phyloP scores from a whole-genome alignment of 2,113 vertebrate species.

The Pristiophorus japonicus region DNA sequence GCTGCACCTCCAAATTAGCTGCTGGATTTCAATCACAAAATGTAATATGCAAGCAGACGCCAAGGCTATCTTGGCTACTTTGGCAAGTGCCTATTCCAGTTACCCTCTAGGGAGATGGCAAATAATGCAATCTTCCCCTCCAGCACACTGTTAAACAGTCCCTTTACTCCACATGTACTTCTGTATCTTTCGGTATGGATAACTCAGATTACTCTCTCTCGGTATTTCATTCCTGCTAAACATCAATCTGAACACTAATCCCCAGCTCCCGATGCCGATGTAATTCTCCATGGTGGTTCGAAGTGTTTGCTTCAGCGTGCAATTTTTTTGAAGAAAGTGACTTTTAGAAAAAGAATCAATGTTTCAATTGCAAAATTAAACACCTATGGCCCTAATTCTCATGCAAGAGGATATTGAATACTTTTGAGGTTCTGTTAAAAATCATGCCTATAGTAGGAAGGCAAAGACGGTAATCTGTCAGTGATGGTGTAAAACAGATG shows the following conservation, averaged over 20 bases:
- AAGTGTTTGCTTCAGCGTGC: not conserved
- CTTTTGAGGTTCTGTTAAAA: not conserved
- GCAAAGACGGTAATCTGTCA: not conserved
- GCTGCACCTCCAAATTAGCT: not conserved
- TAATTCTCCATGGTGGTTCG: not conserved
- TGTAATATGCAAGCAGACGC: not conserved
- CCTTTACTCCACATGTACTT: not conserved
- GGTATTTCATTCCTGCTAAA: not conserved
- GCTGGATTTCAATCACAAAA: not conserved
- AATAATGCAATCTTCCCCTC: slow-evolving; percentile 10
- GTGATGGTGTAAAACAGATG: no score
- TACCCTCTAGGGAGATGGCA: not conserved
- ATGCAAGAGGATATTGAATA: not conserved
- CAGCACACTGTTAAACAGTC: not conserved
- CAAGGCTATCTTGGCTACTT: not conserved
- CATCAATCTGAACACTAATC: not conserved
- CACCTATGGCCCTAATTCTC: not conserved
- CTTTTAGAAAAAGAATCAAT: not conserved
- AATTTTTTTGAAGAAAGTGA: not conserved
- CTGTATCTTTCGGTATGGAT: not conserved
- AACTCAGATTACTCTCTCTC: not conserved
- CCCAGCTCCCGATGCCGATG: not conserved
- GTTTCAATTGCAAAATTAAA: not conserved
- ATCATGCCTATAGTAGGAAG: not conserved
- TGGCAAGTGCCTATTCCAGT: not conserved